Percentiles rank a stretch among this genome's conserved stretches.
phyloP scores from a whole-genome alignment of 2,797 vertebrate genomes.

The Helarctos malayanus region DNA sequence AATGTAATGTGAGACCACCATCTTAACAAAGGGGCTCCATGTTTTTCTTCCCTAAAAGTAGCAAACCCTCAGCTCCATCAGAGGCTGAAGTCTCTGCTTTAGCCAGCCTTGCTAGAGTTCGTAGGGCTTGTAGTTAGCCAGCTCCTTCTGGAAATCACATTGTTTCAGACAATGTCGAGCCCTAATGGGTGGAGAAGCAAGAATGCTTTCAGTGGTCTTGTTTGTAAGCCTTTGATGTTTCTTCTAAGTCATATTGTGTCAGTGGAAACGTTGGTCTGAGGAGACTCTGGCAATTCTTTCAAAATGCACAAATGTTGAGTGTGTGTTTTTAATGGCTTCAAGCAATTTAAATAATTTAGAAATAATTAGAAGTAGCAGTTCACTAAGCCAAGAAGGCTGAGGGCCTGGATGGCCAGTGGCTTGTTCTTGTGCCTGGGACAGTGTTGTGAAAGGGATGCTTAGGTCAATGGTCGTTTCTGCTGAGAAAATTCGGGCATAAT shows the following conservation, averaged over 20 bases:
- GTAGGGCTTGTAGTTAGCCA: background rate
- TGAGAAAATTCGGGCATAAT: slow-evolving; percentile 67
- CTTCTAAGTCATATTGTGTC: slow-evolving; percentile 80
- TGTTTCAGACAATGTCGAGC: slow-evolving; percentile 31
- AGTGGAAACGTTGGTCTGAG: slow-evolving; percentile 77
- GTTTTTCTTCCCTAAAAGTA: slow-evolving; percentile 10
- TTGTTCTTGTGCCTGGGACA: slow-evolving; percentile 44
- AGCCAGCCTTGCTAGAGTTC: background rate
- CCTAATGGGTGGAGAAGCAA: slow-evolving; percentile 72
- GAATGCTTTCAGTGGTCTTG: slow-evolving; percentile 78
- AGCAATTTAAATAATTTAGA: slow-evolving; percentile 82
- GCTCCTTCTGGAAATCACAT: slow-evolving; percentile 76
- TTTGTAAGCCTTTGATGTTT: slow-evolving; percentile 83
- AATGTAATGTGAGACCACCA: background rate
- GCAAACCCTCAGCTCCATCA: background rate
- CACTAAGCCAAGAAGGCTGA: slow-evolving; percentile 50
- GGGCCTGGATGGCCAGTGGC: slow-evolving; percentile 50
- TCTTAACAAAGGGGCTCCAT: background rate
- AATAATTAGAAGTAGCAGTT: slow-evolving; percentile 79
- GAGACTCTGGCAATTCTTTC: slow-evolving; percentile 74
- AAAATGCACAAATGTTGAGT: slow-evolving; percentile 69
- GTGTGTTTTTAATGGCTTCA: slow-evolving; percentile 77
- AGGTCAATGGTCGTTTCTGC: slow-evolving; percentile 59
- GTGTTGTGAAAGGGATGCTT: slow-evolving; percentile 69
- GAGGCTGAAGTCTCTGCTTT: background rate